phyloP scores from a whole-genome alignment of 1,140 invertebrate genomes.

The Ctenoplectra terminalis region DNA sequence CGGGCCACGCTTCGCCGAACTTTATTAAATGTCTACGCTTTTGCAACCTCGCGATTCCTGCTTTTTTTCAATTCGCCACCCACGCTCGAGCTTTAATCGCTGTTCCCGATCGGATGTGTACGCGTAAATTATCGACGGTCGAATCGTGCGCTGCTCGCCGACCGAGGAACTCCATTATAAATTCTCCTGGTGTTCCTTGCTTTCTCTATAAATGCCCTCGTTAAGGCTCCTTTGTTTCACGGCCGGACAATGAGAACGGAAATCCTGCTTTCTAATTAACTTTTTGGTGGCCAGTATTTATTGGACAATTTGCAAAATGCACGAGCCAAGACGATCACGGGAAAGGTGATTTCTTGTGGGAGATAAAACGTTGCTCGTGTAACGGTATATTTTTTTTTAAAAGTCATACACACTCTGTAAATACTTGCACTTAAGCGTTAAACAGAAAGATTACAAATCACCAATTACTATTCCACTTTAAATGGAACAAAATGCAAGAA shows the following conservation, averaged over 20 bases:
- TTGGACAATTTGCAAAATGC: slow-evolving; percentile 27
- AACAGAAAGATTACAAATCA: too few relatives aligned
- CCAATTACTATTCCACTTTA: too few relatives aligned
- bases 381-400: too few relatives aligned
- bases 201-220: slow-evolving; percentile 14
- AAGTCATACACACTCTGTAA: too few relatives aligned
- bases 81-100: slow-evolving; percentile 51
- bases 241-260: slow-evolving; percentile 25
- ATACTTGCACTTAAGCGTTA: too few relatives aligned
- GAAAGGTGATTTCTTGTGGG: not conserved
- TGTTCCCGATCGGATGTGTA: slow-evolving; percentile 44
- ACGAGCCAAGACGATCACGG: slow-evolving; percentile 4
- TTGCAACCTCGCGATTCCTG: slow-evolving; percentile 28
- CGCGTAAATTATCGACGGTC: slow-evolving; percentile 52
- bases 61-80: not conserved
- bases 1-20: slow-evolving; percentile 43
- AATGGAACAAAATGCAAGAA: too few relatives aligned
- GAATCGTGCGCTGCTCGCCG: slow-evolving; percentile 3
- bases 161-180: slow-evolving; percentile 18
- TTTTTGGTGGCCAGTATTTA: slow-evolving; percentile 29
- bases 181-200: slow-evolving; percentile 30
- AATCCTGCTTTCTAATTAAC: slow-evolving; percentile 43
- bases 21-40: slow-evolving; percentile 70
- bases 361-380: not conserved
- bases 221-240: slow-evolving; percentile 35